Conservation (phyloP, 2,113 vertebrate genomes). For the Poeciliopsis occidentalis region DNA sequence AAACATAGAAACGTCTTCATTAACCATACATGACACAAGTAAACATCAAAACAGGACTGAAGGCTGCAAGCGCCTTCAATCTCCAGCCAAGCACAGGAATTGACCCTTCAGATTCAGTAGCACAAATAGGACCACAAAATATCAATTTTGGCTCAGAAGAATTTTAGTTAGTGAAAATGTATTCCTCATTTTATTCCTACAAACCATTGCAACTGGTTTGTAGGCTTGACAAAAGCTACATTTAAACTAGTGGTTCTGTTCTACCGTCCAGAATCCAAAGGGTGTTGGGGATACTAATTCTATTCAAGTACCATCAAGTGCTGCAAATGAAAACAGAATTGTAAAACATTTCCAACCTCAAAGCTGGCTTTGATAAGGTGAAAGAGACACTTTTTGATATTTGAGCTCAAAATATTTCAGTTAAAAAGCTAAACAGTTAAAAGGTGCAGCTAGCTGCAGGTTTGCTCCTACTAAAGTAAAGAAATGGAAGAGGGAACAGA, state of each 20-base stretch:
- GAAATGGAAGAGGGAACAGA: too few relatives aligned
- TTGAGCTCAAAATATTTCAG: neutral
- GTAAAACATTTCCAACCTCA: neutral
- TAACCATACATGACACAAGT: neutral
- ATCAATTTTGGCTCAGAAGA: neutral
- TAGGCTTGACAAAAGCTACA: neutral
- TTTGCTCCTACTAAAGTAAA: too few relatives aligned
- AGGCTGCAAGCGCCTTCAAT: constrained; percentile 1
- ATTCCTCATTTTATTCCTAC: too few relatives aligned
- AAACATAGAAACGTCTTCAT: constrained; percentile 18
- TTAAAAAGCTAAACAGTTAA: neutral
- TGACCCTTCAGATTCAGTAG: constrained; percentile 30
- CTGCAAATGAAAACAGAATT: neutral
- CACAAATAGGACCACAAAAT: constrained; percentile 35
- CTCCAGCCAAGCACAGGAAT: constrained; percentile 31
- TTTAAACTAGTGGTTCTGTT: neutral
- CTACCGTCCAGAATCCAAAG: neutral
- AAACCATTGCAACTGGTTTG: neutral
- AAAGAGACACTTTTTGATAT: too few relatives aligned
- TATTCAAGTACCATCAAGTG: neutral
- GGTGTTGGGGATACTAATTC: neutral
- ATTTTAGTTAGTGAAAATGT: neutral
- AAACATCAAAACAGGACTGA: constrained; percentile 2
- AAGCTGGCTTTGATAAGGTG: too few relatives aligned
- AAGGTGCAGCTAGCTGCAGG: too few relatives aligned